Evolutionary conservation across 2,888 invertebrate species (phyloP), one percentile per base, ranked within the genome.

Genomic region (Phortica okadai): DNA sequence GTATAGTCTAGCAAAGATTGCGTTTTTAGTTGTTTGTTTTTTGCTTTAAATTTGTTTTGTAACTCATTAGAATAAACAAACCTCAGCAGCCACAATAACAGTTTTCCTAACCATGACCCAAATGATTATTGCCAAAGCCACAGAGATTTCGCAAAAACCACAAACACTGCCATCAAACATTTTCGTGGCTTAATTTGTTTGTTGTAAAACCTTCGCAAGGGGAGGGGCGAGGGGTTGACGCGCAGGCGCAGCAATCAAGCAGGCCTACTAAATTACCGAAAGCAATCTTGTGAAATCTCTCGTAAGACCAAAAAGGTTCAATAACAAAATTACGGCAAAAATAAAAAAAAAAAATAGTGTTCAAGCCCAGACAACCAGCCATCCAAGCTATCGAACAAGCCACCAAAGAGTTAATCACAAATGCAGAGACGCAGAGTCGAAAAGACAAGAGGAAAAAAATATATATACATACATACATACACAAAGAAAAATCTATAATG

Each of bases 151-250:
- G 50, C 70, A 74, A 10, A 73, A 44, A 72, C 16, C 72, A 69
- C 16, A 67, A 21, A 74, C 44, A 67, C 67, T 44, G 58, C 59
- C 78, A 66, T 21, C 72, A 76, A 76, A 78, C 76, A 74, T 74
- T 76, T 74, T 77, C 56, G 70, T 50, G 21, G 74, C 74, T 76
- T 74, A 67, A 74, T 76, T 62, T 44, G 42, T n/a, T 66, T 72
- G 58, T 54, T 64, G 50, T 74, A n/a, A 56, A 62, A 56, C 54
- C 64, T 2, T 41, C 76, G 50, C 64, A 42, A 75, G 21, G 62
- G 70, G 11, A 70, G 72, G 45, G 16, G n/a, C 42, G 70, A 72
- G 6, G 45, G 64, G 14, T 44, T 8, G 67, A 59, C 70, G 62
- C 45, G 70, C 21, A 41, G 69, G 6, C 44, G 45, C 21, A 45